phyloP scores from a whole-genome alignment of 2,113 vertebrate species.

The Mus spicilegus region DNA sequence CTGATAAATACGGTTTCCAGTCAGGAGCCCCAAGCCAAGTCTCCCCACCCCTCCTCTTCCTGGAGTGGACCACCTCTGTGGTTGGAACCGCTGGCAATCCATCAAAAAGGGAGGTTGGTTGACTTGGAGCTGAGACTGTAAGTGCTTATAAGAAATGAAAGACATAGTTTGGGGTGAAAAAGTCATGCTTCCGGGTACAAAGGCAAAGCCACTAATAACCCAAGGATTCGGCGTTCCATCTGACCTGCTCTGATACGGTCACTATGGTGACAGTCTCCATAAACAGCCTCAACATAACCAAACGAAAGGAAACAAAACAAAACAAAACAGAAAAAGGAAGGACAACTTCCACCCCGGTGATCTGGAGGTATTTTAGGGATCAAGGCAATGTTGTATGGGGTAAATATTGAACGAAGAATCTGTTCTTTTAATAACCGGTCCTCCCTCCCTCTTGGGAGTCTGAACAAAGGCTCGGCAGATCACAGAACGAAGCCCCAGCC shows the following conservation, averaged over 20 bases:
- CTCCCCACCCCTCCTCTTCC: background rate
- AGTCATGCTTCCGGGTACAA: slow-evolving; percentile 75
- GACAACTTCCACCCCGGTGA: slow-evolving; percentile 27
- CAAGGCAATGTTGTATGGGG: slow-evolving; percentile 78
- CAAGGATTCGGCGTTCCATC: slow-evolving; percentile 65
- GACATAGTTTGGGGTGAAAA: slow-evolving; percentile 74
- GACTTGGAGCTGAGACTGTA: slow-evolving; percentile 63
- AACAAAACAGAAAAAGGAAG: background rate
- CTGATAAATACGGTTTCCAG: slow-evolving; percentile 46
- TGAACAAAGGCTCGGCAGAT: slow-evolving; percentile 76
- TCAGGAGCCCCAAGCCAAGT: slow-evolving; percentile 5
- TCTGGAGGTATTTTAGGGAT: slow-evolving; percentile 78
- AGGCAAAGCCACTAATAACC: slow-evolving; percentile 70
- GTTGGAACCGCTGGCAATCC: slow-evolving; percentile 79
- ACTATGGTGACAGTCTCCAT: slow-evolving; percentile 82
- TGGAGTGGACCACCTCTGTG: slow-evolving; percentile 51
- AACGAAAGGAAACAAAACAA: slow-evolving; percentile 67
- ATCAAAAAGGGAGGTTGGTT: slow-evolving; percentile 71
- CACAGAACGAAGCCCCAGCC: slow-evolving; percentile 49
- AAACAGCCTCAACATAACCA: slow-evolving; percentile 82
- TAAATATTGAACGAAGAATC: slow-evolving; percentile 70
- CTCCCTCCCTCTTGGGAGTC: slow-evolving; percentile 69
- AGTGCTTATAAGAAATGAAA: slow-evolving; percentile 77
- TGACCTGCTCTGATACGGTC: slow-evolving; percentile 82
- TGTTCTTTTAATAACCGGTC: slow-evolving; percentile 77